Conservation (phyloP, 2,113 vertebrate genomes). For the Colistium nudipinnis region DNA sequence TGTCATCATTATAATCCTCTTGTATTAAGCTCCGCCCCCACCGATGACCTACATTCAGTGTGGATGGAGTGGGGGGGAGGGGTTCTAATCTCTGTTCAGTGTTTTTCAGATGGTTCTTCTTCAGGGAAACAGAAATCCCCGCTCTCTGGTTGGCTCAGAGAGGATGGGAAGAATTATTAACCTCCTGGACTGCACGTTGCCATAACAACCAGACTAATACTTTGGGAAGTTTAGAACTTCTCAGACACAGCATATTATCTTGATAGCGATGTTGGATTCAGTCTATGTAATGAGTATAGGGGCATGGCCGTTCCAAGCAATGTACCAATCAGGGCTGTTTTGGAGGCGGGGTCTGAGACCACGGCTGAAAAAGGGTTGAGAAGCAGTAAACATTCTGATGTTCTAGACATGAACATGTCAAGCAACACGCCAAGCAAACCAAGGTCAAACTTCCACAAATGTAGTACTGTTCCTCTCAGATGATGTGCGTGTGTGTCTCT, state of each 20-base stretch:
- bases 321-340: too few relatives aligned
- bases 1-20: slow-evolving; percentile 63
- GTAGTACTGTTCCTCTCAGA: slow-evolving; percentile 26
- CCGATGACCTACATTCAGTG: slow-evolving; percentile 61
- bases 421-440: too few relatives aligned
- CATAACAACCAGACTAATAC: background rate
- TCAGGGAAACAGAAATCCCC: background rate
- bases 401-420: too few relatives aligned
- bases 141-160: background rate
- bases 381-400: too few relatives aligned
- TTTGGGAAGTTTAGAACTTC: too few relatives aligned
- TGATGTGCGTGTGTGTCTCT: background rate
- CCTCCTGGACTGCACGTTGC: background rate
- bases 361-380: too few relatives aligned
- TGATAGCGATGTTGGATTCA: too few relatives aligned
- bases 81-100: slow-evolving; percentile 20
- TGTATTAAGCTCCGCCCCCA: slow-evolving; percentile 37
- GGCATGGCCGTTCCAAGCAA: too few relatives aligned
- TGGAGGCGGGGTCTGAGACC: too few relatives aligned
- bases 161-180: background rate
- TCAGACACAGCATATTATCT: too few relatives aligned
- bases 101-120: background rate
- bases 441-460: too few relatives aligned
- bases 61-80: slow-evolving; percentile 5
- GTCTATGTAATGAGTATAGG: too few relatives aligned